Evolutionary conservation across 1,140 invertebrate genomes (phyloP), one percentile per base, ranked within the genome.

Genomic region (Pseudomyrmex dendroicus): DNA sequence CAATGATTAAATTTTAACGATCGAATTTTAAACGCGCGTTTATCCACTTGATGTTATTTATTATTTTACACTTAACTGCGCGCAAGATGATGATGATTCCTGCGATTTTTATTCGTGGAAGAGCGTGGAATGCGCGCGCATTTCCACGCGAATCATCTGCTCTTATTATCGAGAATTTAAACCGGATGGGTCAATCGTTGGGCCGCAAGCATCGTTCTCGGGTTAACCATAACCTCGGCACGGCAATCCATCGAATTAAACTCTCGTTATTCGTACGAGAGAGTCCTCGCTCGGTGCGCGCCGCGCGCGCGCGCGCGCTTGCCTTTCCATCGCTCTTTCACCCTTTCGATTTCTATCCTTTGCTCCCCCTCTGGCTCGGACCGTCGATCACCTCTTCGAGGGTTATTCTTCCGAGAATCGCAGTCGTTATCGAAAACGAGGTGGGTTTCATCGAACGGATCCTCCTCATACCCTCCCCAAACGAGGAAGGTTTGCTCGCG

Each of bases 361-460:
- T 15, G 17, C 52, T 8, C 62, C 35, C 46, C 50, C 67, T 15
- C 17, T 61, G 17, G 57, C 20, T 20, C 7, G 20, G 5, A 8
- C 63, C 22, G 12, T 59, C 66, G 46, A 35, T 22, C 67, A 48
- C 46, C 50, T 73, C 67, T 48, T 15, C 57, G 22, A 25, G 56
- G 22, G 22, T 82, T 54, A 52, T 70, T 83, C 63, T 86, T 54
- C 44, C 22, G 35, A 84, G 84, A 82, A 88, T 73, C 76, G 73
- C 9, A 63, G 63, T 80, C 87, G 83, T 88, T 88, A 88, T 89
- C 86, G 84, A 73, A 87, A 88, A 88, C 70, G 67, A 84, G 80
- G 52, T 70, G 44, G 57, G 56, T 22, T 80, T 73, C 20, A 73
- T 73, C 77, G 56, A 52, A n/a, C 56, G 7, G 67, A 25, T 35